Evolutionary conservation across 2,888 invertebrate species (phyloP), one percentile per base, ranked within the genome.

Genomic region (Tetragonula carbonaria): DNA sequence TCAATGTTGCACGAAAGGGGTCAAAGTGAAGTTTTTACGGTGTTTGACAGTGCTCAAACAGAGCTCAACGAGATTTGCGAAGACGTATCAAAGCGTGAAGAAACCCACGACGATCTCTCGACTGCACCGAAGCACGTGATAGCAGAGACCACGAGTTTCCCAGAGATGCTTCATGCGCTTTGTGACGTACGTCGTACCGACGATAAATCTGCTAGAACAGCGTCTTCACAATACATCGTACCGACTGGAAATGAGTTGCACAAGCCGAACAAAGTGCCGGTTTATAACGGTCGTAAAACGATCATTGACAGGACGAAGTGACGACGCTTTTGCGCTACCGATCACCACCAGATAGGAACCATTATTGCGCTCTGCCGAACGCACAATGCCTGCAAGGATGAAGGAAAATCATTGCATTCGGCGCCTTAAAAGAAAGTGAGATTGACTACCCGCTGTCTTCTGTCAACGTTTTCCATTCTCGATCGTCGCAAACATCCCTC

Each of bases 261-360:
- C 62, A 70, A 82, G 57, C 75, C 67, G 84, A 78, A 91, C 92
- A 92, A 91, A 91, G 90, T 91, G 72, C 70, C 84, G 89, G 91
- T 92, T 93, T 92, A 92, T 90, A 79, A 90, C 86, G 85, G 87
- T 88, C 90, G 91, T 93, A 93, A 93, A 93, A 89, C 91, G 90
- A 93, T 94, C 91, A 94, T 94, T 86, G 92, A 83, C 87, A 85
- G 81, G 87, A 88, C 91, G 87, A 92, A 91, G 93, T 93, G 93
- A 92, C 91, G 94, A 93, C 93, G 92, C 91, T 92, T 92, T 91
- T 86, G 92, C 91, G 92, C 92, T 93, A 92, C 93, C 91, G 92
- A 92, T 84, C 87, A 73, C 23, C n/a, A 55, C 75, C 79, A 83
- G 82, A 85, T 85, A 83, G 83, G 78, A 57, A 57, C 74, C 74